Percentiles rank a stretch among this genome's conserved stretches.
Conservation (phyloP, 2,113 vertebrate genomes). For the Perca schrenkii region DNA sequence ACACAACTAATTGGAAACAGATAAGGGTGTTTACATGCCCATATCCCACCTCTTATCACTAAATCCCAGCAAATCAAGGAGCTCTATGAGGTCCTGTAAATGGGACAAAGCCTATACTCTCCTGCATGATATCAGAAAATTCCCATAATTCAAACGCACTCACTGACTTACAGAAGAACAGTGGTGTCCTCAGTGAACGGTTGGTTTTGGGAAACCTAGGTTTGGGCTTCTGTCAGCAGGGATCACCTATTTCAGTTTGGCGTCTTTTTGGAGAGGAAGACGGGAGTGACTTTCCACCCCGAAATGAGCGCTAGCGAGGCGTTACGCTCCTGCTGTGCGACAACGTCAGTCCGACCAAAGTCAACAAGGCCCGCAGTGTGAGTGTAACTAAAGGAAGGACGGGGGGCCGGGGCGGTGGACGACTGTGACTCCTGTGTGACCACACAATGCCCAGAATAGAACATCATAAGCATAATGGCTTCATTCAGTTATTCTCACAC, state of each 20-base stretch:
- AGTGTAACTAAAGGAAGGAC: slow-evolving; percentile 57
- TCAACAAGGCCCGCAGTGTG: slow-evolving; percentile 67
- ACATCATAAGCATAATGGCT: slow-evolving; percentile 59
- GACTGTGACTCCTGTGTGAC: slow-evolving; percentile 50
- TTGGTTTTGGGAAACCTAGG: slow-evolving; percentile 23
- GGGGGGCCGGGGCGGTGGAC: slow-evolving; percentile 23
- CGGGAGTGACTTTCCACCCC: slow-evolving; percentile 67
- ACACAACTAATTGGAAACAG: slow-evolving; percentile 32
- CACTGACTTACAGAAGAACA: slow-evolving; percentile 45
- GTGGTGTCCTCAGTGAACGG: slow-evolving; percentile 39
- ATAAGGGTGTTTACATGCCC: slow-evolving; percentile 13
- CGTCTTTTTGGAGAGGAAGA: slow-evolving; percentile 50
- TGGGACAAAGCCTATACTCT: slow-evolving; percentile 8
- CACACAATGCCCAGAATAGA: slow-evolving; percentile 58
- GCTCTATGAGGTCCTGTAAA: neutral
- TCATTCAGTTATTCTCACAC: slow-evolving; percentile 47
- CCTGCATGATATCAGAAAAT: neutral
- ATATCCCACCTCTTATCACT: neutral
- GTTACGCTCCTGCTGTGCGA: slow-evolving; percentile 54
- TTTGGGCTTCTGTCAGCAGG: slow-evolving; percentile 33
- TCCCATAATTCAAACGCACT: slow-evolving; percentile 19
- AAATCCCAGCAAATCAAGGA: slow-evolving; percentile 13
- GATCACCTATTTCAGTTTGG: slow-evolving; percentile 46
- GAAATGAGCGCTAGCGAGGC: slow-evolving; percentile 54
- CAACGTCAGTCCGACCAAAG: slow-evolving; percentile 70